Percentiles rank a stretch among this genome's conserved stretches.
Conservation (phyloP, 2,113 vertebrate species). For the Ochotona princeps region DNA sequence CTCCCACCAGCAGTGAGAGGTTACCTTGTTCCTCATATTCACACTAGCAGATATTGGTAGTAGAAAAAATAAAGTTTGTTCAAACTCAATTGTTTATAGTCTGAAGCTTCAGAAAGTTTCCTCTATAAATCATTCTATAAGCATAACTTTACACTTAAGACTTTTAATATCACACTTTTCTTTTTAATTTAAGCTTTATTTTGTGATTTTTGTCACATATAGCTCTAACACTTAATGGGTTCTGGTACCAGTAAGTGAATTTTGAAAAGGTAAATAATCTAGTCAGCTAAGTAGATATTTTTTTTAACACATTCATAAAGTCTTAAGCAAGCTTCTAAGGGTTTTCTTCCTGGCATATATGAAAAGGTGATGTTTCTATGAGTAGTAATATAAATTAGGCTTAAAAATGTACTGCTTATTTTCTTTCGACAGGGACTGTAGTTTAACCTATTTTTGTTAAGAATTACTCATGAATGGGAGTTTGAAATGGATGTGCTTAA, state of each 20-base stretch:
- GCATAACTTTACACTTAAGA: background rate
- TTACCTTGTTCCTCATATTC: too few species aligned
- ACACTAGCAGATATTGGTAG: too few species aligned
- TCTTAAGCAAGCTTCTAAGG: background rate
- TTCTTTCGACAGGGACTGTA: background rate
- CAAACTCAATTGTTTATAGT: background rate
- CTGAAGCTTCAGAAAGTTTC: background rate
- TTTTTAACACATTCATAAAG: constrained; percentile 19
- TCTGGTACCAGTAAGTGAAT: background rate
- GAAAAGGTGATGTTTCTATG: background rate
- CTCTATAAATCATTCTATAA: background rate
- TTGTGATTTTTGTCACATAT: background rate
- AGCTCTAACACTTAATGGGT: background rate
- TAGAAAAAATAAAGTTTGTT: background rate
- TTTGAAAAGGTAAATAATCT: background rate
- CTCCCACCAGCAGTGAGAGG: too few species aligned
- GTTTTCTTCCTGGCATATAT: background rate
- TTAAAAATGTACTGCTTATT: background rate
- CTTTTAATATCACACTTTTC: background rate
- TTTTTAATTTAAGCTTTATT: background rate
- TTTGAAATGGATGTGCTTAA: background rate
- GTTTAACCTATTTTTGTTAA: background rate
- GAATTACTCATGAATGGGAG: too few species aligned
- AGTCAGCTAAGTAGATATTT: background rate
- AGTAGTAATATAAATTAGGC: background rate